A percentile compares a stretch with the other conserved stretches of the same genome.
Conservation (phyloP, 2,113 vertebrate genomes). For the Spheniscus mendiculus region DNA sequence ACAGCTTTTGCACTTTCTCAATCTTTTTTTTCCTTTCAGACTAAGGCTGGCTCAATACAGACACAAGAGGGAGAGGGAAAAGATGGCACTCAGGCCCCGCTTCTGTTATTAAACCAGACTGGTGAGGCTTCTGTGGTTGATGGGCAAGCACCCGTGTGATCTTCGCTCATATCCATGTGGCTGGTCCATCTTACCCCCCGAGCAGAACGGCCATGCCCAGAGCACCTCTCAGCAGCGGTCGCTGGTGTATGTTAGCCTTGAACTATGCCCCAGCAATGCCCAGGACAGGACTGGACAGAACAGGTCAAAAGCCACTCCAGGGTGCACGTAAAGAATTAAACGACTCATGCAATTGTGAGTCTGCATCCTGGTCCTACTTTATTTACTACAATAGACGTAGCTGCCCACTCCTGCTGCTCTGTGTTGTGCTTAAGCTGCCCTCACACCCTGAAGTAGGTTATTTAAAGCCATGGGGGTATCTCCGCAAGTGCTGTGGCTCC, state of each 20-base stretch:
- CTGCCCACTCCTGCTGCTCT: not conserved
- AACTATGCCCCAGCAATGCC: not conserved
- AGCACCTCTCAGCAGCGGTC: not conserved
- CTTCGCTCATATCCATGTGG: not conserved
- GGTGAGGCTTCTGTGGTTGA: not conserved
- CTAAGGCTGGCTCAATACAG: not conserved
- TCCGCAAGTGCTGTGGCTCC: not conserved
- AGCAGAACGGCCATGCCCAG: not conserved
- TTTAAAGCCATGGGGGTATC: not conserved
- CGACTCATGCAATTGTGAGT: not conserved
- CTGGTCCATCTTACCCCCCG: fast-evolving
- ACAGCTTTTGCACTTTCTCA: not conserved
- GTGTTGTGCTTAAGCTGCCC: not conserved
- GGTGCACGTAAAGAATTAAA: not conserved
- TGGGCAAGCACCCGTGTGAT: not conserved
- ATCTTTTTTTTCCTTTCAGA: not conserved
- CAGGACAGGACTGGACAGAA: not conserved
- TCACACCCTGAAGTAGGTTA: not conserved
- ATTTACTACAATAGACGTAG: not conserved
- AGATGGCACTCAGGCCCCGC: fast-evolving
- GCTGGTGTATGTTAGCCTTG: not conserved
- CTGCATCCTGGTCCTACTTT: not conserved
- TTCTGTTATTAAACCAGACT: not conserved
- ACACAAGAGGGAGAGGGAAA: not conserved
- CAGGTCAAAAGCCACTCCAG: not conserved